Evolutionary conservation across 2,113 vertebrate genomes (phyloP).

Genomic region (Emydocephalus ijimae): DNA sequence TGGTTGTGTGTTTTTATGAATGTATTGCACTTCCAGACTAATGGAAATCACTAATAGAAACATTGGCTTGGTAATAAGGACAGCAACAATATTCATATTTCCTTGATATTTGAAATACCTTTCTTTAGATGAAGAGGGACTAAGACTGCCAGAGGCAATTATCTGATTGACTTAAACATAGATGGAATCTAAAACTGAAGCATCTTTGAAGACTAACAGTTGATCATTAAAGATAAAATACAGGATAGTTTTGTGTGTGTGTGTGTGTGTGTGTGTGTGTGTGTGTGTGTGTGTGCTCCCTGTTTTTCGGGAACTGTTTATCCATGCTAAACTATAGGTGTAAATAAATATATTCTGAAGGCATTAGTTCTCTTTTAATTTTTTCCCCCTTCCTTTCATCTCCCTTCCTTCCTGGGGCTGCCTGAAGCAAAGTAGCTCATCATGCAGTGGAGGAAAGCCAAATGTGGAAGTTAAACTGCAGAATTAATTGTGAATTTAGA

Average conservation of each 20-base stretch:
- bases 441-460: background rate
- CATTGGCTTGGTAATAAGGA: background rate
- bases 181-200: background rate
- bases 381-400: constrained; percentile 8
- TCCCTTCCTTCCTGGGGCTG: constrained; percentile 19
- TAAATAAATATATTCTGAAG: background rate
- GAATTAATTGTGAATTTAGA: background rate
- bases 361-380: background rate
- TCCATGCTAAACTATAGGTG: background rate
- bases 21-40: background rate
- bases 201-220: background rate
- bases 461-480: background rate
- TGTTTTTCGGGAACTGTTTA: background rate
- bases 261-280: too few relatives aligned
- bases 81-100: background rate
- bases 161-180: background rate
- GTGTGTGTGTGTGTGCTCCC: too few relatives aligned
- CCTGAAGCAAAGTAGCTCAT: background rate
- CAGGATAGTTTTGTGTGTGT: background rate
- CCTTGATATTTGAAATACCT: background rate
- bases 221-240: background rate
- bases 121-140: background rate
- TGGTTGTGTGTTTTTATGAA: background rate
- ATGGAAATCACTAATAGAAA: background rate
- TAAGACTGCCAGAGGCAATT: background rate